Evolutionary conservation across 2,797 vertebrate species (phyloP).

Genomic region (Platalea minor): DNA sequence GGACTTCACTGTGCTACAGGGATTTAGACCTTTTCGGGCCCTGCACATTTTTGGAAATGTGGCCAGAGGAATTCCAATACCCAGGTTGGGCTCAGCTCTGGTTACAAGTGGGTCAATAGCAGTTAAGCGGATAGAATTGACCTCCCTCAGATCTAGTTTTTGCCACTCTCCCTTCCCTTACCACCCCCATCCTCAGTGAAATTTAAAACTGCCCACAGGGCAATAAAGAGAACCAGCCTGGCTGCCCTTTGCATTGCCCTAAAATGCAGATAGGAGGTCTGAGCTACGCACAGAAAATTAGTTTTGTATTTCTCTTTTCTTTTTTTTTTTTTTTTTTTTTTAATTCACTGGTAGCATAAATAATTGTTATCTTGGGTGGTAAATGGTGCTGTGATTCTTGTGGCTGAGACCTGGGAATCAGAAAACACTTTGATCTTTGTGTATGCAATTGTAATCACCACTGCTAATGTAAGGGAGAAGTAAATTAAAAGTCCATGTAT

Average conservation of each 20-base stretch:
- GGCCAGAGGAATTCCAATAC: neutral
- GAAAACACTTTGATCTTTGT: slow-evolving; percentile 8
- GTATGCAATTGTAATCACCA: neutral
- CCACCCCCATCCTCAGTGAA: slow-evolving; percentile 1
- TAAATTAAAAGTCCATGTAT: neutral
- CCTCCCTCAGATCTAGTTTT: slow-evolving; percentile 44
- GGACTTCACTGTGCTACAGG: neutral
- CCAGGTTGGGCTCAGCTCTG: slow-evolving; percentile 10
- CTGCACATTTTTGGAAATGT: neutral
- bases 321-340: neutral
- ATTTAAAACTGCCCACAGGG: slow-evolving; percentile 12
- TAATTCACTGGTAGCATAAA: neutral
- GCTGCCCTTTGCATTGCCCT: neutral
- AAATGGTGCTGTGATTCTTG: neutral
- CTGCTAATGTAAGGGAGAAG: neutral
- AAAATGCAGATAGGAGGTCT: neutral
- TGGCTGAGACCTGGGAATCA: neutral
- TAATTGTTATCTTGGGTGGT: neutral
- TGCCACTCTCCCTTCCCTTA: slow-evolving; percentile 1
- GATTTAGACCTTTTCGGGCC: neutral
- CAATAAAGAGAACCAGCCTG: neutral
- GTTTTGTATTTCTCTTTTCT: neutral
- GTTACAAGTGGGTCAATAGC: slow-evolving; percentile 34
- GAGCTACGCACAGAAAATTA: neutral
- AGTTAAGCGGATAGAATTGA: slow-evolving; percentile 32